Conservation (phyloP, 2,888 invertebrate genomes). For the Pammene fasciana region DNA sequence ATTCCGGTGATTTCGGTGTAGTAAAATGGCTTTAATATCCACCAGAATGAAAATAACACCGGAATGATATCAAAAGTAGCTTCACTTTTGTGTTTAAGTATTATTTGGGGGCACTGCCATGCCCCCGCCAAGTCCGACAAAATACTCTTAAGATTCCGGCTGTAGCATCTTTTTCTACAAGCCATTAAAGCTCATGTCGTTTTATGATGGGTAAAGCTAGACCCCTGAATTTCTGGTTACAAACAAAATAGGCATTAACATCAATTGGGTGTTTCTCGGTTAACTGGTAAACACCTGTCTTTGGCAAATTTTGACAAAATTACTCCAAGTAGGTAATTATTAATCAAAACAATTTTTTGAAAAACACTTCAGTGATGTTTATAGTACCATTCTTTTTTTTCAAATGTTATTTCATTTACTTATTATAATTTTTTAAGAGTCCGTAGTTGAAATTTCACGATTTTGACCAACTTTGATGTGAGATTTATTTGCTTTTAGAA, state of each 20-base stretch:
- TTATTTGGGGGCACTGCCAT: no score
- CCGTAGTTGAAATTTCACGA: slow-evolving; percentile 2
- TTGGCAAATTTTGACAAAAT: neutral
- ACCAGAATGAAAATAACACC: no score
- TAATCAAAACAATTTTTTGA: slow-evolving; percentile 4
- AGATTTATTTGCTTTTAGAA: slow-evolving; percentile 35
- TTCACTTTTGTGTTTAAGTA: no score
- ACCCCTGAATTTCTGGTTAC: neutral
- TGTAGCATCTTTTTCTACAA: neutral
- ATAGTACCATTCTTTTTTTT: neutral
- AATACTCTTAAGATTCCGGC: neutral
- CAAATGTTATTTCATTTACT: neutral
- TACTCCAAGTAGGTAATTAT: slow-evolving; percentile 1
- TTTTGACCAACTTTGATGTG: slow-evolving; percentile 4
- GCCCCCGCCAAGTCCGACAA: neutral
- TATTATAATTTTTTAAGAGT: slow-evolving; percentile 4
- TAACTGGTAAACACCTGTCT: neutral
- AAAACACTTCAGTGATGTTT: slow-evolving; percentile 1
- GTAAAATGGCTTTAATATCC: no score
- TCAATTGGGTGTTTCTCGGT: slow-evolving; percentile 1
- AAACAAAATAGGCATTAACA: neutral
- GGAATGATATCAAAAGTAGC: no score
- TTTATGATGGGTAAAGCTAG: neutral
- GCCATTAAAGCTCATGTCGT: neutral
- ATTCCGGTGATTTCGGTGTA: no score